These are phyloP conservation scores for Timema cristinae DNA, from an alignment of 2,888 invertebrate species.

Conservation along the genomic window DNA sequence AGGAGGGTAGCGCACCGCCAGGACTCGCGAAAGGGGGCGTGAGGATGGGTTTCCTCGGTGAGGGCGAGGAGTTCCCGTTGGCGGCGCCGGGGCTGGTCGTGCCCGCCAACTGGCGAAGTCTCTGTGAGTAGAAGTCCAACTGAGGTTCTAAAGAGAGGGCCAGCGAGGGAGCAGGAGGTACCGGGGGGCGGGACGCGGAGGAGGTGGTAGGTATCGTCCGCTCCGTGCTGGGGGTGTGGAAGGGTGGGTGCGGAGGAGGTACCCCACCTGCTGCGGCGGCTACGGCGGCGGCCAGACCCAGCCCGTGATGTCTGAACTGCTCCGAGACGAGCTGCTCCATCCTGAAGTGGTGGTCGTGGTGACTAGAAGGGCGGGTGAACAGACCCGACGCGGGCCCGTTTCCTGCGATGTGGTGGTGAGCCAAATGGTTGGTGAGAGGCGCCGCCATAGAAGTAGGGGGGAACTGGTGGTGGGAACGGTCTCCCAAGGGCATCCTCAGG, in stretches of 20 bases:
- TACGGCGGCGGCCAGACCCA: slow-evolving; percentile 66
- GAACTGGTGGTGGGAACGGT: slow-evolving; percentile 38
- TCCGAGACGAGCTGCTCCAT: slow-evolving; percentile 82
- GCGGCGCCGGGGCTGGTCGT: slow-evolving; percentile 90
- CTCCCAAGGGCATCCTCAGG: slow-evolving; percentile 70
- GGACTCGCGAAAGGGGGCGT: slow-evolving; percentile 46
- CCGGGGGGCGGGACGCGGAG: slow-evolving; percentile 37
- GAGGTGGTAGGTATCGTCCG: slow-evolving; percentile 49
- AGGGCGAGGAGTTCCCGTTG: slow-evolving; percentile 39
- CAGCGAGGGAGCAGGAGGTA: slow-evolving; percentile 43
- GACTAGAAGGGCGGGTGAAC: slow-evolving; percentile 71
- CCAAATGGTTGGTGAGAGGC: slow-evolving; percentile 30
- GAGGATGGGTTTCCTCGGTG: slow-evolving; percentile 42
- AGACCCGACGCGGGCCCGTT: slow-evolving; percentile 54
- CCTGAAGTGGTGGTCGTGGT: slow-evolving; percentile 73
- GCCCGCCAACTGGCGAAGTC: slow-evolving; percentile 96
- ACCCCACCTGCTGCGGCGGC: slow-evolving; percentile 50
- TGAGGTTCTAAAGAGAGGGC: slow-evolving; percentile 77
- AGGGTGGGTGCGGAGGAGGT: slow-evolving; percentile 46
- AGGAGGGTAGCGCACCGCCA: slow-evolving; percentile 52
- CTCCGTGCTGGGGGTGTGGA: slow-evolving; percentile 54
- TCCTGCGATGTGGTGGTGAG: slow-evolving; percentile 29
- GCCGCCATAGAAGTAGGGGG: slow-evolving; percentile 64
- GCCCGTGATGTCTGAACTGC: slow-evolving; percentile 71
- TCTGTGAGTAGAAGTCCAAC: slow-evolving; percentile 99